Evolutionary conservation across 2,113 vertebrate genomes (phyloP).

Genomic region (Brachionichthys hirsutus): DNA sequence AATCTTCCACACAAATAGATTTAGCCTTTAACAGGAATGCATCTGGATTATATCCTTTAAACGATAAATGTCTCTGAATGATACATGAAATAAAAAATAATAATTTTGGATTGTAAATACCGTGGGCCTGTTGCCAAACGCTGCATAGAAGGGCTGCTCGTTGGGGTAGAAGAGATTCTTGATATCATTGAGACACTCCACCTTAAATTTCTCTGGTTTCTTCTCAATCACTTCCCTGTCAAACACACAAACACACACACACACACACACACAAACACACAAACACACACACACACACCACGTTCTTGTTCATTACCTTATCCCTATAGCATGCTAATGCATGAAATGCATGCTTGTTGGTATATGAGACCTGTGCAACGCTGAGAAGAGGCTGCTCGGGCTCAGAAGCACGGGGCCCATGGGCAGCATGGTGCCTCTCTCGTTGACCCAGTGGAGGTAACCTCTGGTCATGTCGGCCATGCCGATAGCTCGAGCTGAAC

Average conservation of each 20-base stretch:
- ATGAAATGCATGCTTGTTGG: background rate
- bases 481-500: slow-evolving; percentile 94
- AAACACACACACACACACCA: slow-evolving; percentile 30
- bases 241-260: slow-evolving; percentile 31
- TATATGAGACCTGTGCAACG: slow-evolving; percentile 87
- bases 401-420: slow-evolving; percentile 92
- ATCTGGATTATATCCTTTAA: background rate
- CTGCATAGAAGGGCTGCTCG: slow-evolving; percentile 92
- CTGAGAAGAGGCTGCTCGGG: slow-evolving; percentile 96
- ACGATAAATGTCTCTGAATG: too few relatives aligned
- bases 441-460: slow-evolving; percentile 97
- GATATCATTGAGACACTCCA: slow-evolving; percentile 95
- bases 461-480: slow-evolving; percentile 98
- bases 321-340: background rate
- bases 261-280: slow-evolving; percentile 23
- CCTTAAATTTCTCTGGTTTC: slow-evolving; percentile 98
- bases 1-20: background rate
- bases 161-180: slow-evolving; percentile 94
- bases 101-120: slow-evolving; percentile 69
- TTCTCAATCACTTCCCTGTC: slow-evolving; percentile 97
- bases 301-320: too few relatives aligned
- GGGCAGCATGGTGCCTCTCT: slow-evolving; percentile 92
- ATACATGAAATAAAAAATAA: background rate
- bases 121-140: slow-evolving; percentile 94
- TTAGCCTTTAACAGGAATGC: background rate